phyloP scores from a whole-genome alignment of 2,113 vertebrate species.

The Silurus meridionalis region DNA sequence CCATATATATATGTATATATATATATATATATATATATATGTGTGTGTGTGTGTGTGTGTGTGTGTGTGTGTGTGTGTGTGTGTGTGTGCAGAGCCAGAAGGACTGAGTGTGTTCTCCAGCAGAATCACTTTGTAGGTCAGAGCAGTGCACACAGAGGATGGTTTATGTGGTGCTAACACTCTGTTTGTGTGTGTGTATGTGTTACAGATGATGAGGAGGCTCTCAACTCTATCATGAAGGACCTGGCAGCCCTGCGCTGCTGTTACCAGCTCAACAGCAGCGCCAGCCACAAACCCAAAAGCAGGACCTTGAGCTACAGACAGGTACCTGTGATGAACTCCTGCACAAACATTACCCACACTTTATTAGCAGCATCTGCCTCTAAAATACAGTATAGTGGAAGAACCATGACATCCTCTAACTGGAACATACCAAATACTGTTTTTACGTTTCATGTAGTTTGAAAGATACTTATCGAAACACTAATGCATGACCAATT shows the following conservation, averaged over 20 bases:
- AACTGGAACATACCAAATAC: background rate
- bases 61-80: no score
- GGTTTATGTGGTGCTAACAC: conserved; percentile 16
- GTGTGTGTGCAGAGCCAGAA: background rate
- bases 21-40: no score
- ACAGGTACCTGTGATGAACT: conserved; percentile 62
- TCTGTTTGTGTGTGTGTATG: conserved; percentile 3
- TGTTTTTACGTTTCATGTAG: no score
- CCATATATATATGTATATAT: no score
- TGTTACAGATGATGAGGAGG: conserved; percentile 84
- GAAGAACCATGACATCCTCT: background rate
- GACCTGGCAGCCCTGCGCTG: conserved; percentile 83
- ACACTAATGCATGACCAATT: background rate
- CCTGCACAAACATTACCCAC: background rate
- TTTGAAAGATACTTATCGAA: background rate
- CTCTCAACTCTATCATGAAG: conserved; percentile 91
- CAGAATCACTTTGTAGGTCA: background rate
- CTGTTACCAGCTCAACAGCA: conserved; percentile 74
- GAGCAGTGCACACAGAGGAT: background rate
- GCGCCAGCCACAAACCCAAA: conserved; percentile 81
- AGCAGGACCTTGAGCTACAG: conserved; percentile 75
- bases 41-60: no score
- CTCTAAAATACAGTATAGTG: background rate
- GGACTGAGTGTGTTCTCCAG: background rate
- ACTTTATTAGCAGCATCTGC: background rate